phyloP scores from a whole-genome alignment of 2,797 vertebrate genomes.

The Danio aesculapii region DNA sequence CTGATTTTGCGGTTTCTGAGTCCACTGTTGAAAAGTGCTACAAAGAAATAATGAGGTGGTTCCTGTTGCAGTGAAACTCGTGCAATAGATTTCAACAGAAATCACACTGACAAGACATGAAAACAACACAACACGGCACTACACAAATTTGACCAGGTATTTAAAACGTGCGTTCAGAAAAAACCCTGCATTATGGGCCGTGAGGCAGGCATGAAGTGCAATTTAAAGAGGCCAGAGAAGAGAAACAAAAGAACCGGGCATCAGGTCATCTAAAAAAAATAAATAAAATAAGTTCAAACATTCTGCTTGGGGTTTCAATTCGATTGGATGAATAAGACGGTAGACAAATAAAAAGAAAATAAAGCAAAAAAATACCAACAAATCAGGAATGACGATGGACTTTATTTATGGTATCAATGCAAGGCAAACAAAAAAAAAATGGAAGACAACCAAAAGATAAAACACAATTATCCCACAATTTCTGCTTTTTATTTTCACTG shows the following conservation, averaged over 20 bases:
- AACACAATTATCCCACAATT: constrained; percentile 77
- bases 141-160: constrained; percentile 17
- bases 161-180: constrained; percentile 42
- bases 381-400: constrained; percentile 79
- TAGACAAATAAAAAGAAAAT: constrained; percentile 32
- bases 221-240: constrained; percentile 28
- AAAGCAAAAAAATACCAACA: constrained; percentile 52
- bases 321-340: constrained; percentile 35
- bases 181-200: constrained; percentile 42
- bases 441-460: constrained; percentile 72
- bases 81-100: constrained; percentile 37
- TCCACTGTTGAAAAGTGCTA: constrained; percentile 27
- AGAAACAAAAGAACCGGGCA: background rate
- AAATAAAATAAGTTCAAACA: constrained; percentile 11
- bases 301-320: background rate
- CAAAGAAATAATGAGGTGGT: constrained; percentile 20
- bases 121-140: constrained; percentile 41
- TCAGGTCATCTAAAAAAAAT: background rate
- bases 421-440: constrained; percentile 4
- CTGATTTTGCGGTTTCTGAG: constrained; percentile 5
- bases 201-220: constrained; percentile 54
- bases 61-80: constrained; percentile 38
- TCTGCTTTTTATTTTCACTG: constrained; percentile 68
- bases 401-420: constrained; percentile 75
- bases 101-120: constrained; percentile 1